Conservation (phyloP, 2,888 invertebrate genomes). For the Anorthoa munda region DNA sequence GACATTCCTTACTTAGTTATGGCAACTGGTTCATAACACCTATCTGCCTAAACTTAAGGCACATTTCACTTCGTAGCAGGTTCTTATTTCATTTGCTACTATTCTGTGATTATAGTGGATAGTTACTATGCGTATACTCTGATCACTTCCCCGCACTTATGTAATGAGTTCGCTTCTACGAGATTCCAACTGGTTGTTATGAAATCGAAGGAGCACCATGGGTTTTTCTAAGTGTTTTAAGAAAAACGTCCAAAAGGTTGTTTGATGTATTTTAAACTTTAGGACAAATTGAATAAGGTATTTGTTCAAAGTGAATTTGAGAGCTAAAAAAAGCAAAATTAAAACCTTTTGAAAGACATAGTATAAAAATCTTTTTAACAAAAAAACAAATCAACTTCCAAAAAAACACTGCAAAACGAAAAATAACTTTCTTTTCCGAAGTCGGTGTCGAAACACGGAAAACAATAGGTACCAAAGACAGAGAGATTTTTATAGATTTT, state of each 20-base stretch:
- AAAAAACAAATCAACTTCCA: too few relatives aligned
- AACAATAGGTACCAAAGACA: too few relatives aligned
- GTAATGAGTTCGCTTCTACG: constrained; percentile 46
- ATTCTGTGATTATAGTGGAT: constrained; percentile 30
- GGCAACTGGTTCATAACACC: too few relatives aligned
- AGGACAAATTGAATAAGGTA: constrained; percentile 14
- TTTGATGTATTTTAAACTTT: constrained; percentile 19
- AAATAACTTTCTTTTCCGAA: too few relatives aligned
- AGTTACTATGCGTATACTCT: constrained; percentile 49
- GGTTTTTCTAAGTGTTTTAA: neutral
- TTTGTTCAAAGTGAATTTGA: constrained; percentile 5
- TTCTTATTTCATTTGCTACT: constrained; percentile 15
- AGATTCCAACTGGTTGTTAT: constrained; percentile 22
- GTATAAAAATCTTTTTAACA: too few relatives aligned
- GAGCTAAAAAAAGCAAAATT: too few relatives aligned
- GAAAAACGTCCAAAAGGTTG: constrained; percentile 5
- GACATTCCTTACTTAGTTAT: too few relatives aligned
- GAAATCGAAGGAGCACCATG: neutral
- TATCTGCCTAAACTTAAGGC: neutral
- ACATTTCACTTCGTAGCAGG: neutral
- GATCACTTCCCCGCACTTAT: constrained; percentile 58
- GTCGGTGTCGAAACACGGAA: too few relatives aligned
- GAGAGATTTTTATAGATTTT: too few relatives aligned
- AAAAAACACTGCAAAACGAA: too few relatives aligned
- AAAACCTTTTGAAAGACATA: too few relatives aligned